Base-by-base conservation (phyloP, 2,888 invertebrate species). In the Heteropelma amictum region DNA sequence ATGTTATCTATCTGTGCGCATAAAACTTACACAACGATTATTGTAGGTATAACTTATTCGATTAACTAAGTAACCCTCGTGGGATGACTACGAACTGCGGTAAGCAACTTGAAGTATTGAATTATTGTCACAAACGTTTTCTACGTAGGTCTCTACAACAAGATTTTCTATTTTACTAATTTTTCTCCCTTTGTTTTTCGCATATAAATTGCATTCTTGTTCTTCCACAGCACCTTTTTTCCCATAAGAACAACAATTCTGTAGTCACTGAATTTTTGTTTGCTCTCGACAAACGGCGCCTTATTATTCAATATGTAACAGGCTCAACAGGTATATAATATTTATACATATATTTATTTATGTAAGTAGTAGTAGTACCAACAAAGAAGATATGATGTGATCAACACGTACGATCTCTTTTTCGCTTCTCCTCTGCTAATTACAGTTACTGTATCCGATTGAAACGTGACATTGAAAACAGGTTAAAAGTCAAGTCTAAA, bases 21-120 rank as follows among this genome's bases (percentile, higher is more conserved):
- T 75, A 77, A 77, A 71, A 56, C 71, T 75, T 75, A 71, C 40
- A 14, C n/a, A n/a, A n/a, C n/a, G n/a, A n/a, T n/a, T n/a, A n/a
- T n/a, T 42, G 61, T 75, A 75, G 65, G 33, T 75, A 75, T 58
- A 74, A 58, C 30, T 64, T 51, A 38, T 21, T 74, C 70, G 53
- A 23, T 51, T 56, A 61, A 61, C 65, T 49, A 54, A 56, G 61
- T 61, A 49, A 49, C 54, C 54, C 54, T 67, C 8, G 10, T 35
- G 17, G 19, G 21, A 61, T 65, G 51, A 63, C 65, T 71, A 71
- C 23, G 30, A 42, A 71, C 60, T 71, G 71, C 60, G 28, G 19
- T 49, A 75, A 71, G 71, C 71, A 71, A 75, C 47, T 30, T 38
- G 49, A 49, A 70, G 61, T 47, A 65, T 74, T 30, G 45, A 14